Base-by-base conservation (phyloP, 2,113 vertebrate species). In the Otocyon megalotis region DNA sequence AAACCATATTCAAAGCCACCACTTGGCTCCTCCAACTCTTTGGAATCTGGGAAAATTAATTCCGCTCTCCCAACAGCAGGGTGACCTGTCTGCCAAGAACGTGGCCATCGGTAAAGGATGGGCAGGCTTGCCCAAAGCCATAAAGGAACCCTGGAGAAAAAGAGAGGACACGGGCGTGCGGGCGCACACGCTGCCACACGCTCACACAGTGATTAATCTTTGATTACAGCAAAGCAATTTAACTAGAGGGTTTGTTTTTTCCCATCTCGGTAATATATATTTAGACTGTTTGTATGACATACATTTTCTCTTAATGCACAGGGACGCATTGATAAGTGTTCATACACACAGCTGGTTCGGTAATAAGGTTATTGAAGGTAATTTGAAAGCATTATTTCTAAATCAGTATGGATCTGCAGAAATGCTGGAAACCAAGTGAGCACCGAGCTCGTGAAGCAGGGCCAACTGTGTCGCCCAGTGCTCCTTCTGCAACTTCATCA, bases 331-430 rank as follows among this genome's bases (percentile, higher is more conserved):
- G 97, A 93, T 97, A 98, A 98, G 98, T 93, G 94, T 93, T 97
- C 90, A 58, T 98, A 95, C 96, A 98, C 98, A 98, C 97, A 97
- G 97, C 98, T 98, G 97, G 48, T 96, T 98, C 85, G 28, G 98
- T 98, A 98, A 98, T 96, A 97, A 98, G 97, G 96, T 98, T 98
- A 98, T 94, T 94, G 94, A 94, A 97, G 96, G 96, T 93, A 94
- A 98, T 98, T 98, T 97, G 76, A 87, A 97, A 97, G 96, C 74
- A 84, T 96, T 97, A 92, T 97, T 98, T 97, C 96, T 98, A 95
- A 98, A 71, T 94, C 90, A 86, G 97, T 96, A 79, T 84, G 97
- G 92, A 93, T 97, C 97, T 97, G 65, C 81, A 86, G 88, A 37
- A 92, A 80, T 95, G 90, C 53, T 0, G 0, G 95, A 89, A 95